phyloP scores from a whole-genome alignment of 2,113 vertebrate genomes.

The Theristicus caerulescens region DNA sequence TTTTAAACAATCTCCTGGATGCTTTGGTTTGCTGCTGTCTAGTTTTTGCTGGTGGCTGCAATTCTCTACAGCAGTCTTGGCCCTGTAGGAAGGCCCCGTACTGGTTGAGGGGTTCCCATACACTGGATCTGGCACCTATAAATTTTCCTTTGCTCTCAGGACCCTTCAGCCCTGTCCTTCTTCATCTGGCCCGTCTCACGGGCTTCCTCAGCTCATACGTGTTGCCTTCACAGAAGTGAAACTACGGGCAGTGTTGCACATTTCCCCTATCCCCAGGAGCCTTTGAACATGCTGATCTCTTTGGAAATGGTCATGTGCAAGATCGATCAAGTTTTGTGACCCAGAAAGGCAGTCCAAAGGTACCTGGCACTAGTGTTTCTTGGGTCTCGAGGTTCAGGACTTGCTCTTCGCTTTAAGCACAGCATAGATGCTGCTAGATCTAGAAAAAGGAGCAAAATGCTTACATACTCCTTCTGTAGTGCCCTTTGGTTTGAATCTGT shows the following conservation, averaged over 20 bases:
- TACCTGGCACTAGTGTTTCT: neutral
- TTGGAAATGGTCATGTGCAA: neutral
- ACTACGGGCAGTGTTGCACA: neutral
- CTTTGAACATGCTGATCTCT: neutral
- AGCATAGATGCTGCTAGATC: neutral
- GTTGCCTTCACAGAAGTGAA: neutral
- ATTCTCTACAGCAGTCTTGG: neutral
- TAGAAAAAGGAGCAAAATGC: neutral
- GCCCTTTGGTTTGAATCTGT: neutral
- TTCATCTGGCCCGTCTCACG: fast-evolving
- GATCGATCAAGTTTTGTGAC: neutral
- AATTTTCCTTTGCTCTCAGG: neutral
- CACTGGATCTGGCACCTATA: neutral
- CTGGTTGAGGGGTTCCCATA: neutral
- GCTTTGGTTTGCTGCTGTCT: neutral
- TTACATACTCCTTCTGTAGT: neutral
- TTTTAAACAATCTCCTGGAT: neutral
- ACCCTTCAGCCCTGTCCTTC: neutral
- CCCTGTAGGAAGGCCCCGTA: neutral
- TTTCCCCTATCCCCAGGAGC: neutral
- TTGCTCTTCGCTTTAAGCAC: neutral
- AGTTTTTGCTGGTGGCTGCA: neutral
- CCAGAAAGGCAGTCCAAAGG: neutral
- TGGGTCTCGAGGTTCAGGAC: fast-evolving
- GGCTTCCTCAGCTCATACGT: neutral